These are phyloP conservation scores for Elachura formosa DNA, from an alignment of 2,113 vertebrate species.

Conservation along the genomic window DNA sequence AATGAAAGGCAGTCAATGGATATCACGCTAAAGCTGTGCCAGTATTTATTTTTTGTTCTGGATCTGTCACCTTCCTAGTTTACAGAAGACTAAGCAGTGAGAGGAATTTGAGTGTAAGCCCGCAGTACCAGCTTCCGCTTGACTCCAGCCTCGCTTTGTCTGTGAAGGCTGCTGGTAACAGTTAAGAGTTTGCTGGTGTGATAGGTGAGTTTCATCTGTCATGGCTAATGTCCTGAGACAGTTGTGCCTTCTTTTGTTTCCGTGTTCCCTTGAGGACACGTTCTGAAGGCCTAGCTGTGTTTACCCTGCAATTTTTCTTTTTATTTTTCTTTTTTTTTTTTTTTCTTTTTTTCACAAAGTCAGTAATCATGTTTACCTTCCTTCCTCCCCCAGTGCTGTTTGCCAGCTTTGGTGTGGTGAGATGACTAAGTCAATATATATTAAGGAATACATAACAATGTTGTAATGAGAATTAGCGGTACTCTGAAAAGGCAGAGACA, in stretches of 20 bases:
- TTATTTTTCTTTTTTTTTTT: not conserved
- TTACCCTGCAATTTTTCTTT: slow-evolving; percentile 41
- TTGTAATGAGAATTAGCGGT: slow-evolving; percentile 68
- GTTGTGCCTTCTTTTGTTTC: slow-evolving; percentile 70
- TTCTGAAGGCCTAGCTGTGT: slow-evolving; percentile 62
- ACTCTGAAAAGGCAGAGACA: slow-evolving; percentile 67
- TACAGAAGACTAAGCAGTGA: not conserved
- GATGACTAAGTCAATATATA: slow-evolving; percentile 73
- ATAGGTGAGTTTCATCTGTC: slow-evolving; percentile 71
- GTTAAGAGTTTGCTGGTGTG: slow-evolving; percentile 47
- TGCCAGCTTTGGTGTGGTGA: slow-evolving; percentile 64
- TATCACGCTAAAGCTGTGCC: not conserved
- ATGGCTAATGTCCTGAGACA: slow-evolving; percentile 61
- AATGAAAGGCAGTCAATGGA: not conserved
- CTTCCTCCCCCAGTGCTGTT: slow-evolving; percentile 64
- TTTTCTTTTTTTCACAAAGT: not conserved
- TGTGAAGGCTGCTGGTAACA: slow-evolving; percentile 36
- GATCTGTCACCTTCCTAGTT: not conserved
- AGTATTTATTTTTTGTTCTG: not conserved
- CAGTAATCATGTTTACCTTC: slow-evolving; percentile 65
- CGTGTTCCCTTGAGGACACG: slow-evolving; percentile 57
- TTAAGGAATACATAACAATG: slow-evolving; percentile 72
- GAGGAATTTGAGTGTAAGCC: slow-evolving; percentile 7
- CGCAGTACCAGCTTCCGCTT: not conserved
- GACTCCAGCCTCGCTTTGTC: slow-evolving; percentile 32